Evolutionary conservation across 2,797 vertebrate genomes (phyloP).

Genomic region (Mareca strepera): DNA sequence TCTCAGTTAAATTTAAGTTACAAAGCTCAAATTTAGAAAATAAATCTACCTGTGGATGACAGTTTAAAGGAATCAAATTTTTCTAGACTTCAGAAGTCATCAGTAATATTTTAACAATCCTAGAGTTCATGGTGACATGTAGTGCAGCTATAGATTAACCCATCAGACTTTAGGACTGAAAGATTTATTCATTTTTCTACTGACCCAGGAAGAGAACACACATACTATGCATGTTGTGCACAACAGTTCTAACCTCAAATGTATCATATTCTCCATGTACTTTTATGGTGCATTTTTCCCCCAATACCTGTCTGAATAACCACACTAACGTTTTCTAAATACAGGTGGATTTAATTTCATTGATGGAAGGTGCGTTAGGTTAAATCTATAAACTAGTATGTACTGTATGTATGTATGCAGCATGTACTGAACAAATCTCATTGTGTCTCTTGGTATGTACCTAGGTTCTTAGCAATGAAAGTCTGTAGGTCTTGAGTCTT

Average conservation of each 20-base stretch:
- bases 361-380: neutral
- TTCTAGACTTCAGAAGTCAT: conserved; percentile 57
- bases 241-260: neutral
- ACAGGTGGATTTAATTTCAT: neutral
- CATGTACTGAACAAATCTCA: neutral
- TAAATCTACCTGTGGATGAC: conserved; percentile 42
- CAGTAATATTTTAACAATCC: conserved; percentile 69
- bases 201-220: conserved; percentile 36
- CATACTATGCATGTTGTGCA: neutral
- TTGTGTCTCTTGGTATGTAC: neutral
- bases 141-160: conserved; percentile 45
- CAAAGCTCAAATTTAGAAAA: neutral
- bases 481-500: neutral
- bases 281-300: neutral
- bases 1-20: neutral
- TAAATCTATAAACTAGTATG: neutral
- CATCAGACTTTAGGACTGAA: conserved; percentile 43
- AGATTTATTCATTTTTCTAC: conserved; percentile 49
- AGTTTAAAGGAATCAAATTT: conserved; percentile 55
- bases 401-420: neutral
- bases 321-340: neutral
- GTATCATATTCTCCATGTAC: neutral
- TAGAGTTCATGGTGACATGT: conserved; percentile 32
- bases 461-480: neutral
- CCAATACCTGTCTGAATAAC: neutral